Evolutionary conservation across 2,797 vertebrate species (phyloP).

Genomic region (Sparus aurata): DNA sequence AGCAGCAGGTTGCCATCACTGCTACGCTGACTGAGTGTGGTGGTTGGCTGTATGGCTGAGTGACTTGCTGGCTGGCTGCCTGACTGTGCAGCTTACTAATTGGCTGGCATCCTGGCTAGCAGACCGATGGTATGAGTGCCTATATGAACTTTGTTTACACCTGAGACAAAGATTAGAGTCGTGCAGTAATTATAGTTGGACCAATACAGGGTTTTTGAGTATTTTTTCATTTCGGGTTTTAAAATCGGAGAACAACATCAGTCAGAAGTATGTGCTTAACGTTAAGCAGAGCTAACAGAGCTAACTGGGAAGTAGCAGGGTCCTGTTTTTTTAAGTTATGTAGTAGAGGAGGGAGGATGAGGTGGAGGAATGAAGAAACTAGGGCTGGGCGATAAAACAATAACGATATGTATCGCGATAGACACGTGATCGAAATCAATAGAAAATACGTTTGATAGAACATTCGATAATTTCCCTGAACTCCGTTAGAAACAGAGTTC

Average conservation of each 20-base stretch:
- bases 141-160: conserved; percentile 64
- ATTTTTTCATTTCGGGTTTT: not conserved
- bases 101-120: conserved; percentile 54
- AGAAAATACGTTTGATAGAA: no score
- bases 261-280: no score
- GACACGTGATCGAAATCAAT: no score
- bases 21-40: conserved; percentile 64
- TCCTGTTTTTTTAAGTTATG: no score
- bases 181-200: conserved; percentile 12
- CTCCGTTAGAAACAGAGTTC: no score
- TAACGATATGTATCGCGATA: no score
- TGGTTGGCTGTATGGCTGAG: conserved; percentile 72
- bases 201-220: not conserved
- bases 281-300: no score
- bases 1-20: conserved; percentile 78
- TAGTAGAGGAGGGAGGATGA: no score
- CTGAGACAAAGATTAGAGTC: conserved; percentile 19
- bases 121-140: conserved; percentile 47
- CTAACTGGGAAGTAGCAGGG: no score
- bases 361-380: no score
- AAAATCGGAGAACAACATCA: not conserved
- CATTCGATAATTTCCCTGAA: no score
- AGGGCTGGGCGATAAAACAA: no score
- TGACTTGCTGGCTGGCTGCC: conserved; percentile 71
- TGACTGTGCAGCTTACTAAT: conserved; percentile 71